Evolutionary conservation across 2,113 vertebrate species (phyloP), one percentile per base, ranked within the genome.

Genomic region (Boulengeromyrus knoepffleri): DNA sequence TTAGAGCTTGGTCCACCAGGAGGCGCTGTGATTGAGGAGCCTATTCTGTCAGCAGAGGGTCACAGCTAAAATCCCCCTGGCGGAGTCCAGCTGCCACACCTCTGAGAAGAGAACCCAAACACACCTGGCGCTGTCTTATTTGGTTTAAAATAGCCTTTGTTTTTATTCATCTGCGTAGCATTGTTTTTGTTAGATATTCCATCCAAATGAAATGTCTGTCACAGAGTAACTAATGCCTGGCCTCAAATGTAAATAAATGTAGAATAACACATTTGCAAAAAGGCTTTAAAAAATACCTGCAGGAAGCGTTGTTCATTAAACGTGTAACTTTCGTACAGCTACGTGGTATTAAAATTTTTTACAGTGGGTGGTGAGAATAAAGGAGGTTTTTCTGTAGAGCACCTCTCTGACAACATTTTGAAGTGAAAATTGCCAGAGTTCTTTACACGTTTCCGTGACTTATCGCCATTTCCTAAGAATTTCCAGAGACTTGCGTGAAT

Each of bases 301-400:
- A 91, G 93, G 94, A 95, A 92, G 89, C 95, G 91, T 94, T 93
- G 94, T 96, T 97, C 96, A 97, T 98, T 97, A 97, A 97, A 98
- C 90, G 96, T 97, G 97, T 95, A 96, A 96, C 93, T 94, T 94
- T 95, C 94, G 95, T 93, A 87, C 94, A 95, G 88, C 88, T 93
- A 90, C 90, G 88, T 89, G 1, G 3, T 93, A 91, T 92, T 83
- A 89, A 90, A 92, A 62, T 52, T 90, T 93, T 92, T 95, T 93
- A 91, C 92, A 93, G 91, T 58, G 92, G 92, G 92, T 90, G 93
- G 92, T 94, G 96, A 96, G 95, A 96, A 96, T 47, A 95, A 39
- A 12, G 49, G 92, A 94, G 47, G 93, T 94, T 95, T 95, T 94
- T 52, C 49, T 92, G 90, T 93, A 95, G 87, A 94, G 94, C 94